Evolutionary conservation across 2,888 invertebrate genomes (phyloP).

Genomic region (Mycalesis mineus): DNA sequence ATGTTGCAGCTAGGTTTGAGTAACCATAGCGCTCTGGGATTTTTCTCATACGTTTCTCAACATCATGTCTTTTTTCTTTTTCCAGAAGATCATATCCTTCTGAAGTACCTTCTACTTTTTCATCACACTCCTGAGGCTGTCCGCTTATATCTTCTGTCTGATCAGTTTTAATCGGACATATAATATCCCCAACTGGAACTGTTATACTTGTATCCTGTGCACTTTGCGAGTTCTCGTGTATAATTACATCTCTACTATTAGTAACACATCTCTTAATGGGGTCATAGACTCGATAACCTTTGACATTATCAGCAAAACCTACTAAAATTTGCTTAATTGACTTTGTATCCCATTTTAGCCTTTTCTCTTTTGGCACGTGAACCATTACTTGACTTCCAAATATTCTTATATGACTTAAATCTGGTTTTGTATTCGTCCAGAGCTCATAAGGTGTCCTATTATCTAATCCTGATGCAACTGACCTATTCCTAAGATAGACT

Average conservation of each 20-base stretch:
- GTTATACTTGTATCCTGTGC: too few relatives aligned
- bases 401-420: not conserved
- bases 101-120: too few relatives aligned
- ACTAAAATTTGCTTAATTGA: not conserved
- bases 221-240: too few relatives aligned
- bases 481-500: not conserved
- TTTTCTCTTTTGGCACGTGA: slow-evolving; percentile 25
- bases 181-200: too few relatives aligned
- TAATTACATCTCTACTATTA: slow-evolving; percentile 5
- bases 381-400: slow-evolving; percentile 18
- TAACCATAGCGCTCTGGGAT: too few relatives aligned
- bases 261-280: not conserved
- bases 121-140: too few relatives aligned
- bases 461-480: not conserved
- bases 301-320: slow-evolving; percentile 7
- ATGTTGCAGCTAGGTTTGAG: too few relatives aligned
- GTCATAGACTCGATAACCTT: slow-evolving; percentile 9
- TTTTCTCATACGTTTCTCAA: too few relatives aligned
- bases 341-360: slow-evolving; percentile 16
- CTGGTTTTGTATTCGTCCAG: not conserved
- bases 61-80: too few relatives aligned
- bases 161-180: too few relatives aligned
- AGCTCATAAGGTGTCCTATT: not conserved
- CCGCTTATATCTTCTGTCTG: too few relatives aligned
- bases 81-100: too few relatives aligned